Conservation (phyloP, 2,113 vertebrate species). For the Steatornis caripensis region DNA sequence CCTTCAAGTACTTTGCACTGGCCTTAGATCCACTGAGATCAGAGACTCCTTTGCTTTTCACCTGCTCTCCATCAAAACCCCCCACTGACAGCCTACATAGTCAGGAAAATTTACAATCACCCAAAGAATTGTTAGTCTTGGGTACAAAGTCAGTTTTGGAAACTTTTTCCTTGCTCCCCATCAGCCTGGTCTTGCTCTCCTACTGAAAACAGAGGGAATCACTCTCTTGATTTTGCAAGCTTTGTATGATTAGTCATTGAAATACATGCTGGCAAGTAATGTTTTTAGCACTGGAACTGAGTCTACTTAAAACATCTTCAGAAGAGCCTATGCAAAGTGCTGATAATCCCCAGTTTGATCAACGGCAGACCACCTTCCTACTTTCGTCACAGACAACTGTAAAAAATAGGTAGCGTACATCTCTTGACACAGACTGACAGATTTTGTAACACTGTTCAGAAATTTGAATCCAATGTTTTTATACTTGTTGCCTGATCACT, state of each 20-base stretch:
- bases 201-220: background rate
- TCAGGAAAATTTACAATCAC: background rate
- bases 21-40: background rate
- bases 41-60: background rate
- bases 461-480: background rate
- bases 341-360: background rate
- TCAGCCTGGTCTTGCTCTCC: background rate
- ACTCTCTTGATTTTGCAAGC: background rate
- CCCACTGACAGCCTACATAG: accelerated
- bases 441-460: background rate
- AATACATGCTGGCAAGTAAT: background rate
- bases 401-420: accelerated
- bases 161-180: background rate
- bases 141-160: background rate
- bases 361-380: background rate
- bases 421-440: accelerated
- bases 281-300: background rate
- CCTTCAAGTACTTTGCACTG: background rate
- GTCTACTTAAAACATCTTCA: background rate
- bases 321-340: background rate
- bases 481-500: background rate
- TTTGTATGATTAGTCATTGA: background rate
- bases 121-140: background rate
- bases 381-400: background rate
- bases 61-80: background rate